phyloP scores from a whole-genome alignment of 1,140 invertebrate genomes.

The Yoshiicerus persimilis region DNA sequence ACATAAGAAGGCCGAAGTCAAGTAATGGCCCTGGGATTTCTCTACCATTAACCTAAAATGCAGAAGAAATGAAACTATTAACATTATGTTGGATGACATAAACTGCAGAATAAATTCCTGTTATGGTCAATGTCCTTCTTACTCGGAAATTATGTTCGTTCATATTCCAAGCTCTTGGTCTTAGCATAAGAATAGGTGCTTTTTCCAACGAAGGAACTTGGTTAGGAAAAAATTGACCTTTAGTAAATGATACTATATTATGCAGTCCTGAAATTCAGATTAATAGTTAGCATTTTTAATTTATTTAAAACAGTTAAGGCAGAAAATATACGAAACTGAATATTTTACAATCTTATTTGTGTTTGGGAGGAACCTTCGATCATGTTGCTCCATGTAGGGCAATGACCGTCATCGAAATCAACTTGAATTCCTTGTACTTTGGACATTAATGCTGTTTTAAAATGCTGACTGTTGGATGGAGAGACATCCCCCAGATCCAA shows the following conservation, averaged over 20 bases:
- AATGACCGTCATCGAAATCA: conserved; percentile 73
- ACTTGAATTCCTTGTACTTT: conserved; percentile 53
- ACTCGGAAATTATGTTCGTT: conserved; percentile 69
- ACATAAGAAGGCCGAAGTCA: conserved; percentile 70
- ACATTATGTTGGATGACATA: no score
- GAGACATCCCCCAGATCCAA: conserved; percentile 65
- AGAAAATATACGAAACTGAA: neutral
- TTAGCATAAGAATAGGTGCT: conserved; percentile 65
- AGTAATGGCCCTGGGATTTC: conserved; percentile 67
- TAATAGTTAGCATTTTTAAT: neutral
- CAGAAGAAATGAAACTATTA: neutral
- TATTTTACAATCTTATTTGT: neutral
- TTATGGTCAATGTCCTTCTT: no score
- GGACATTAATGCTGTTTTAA: conserved; percentile 57
- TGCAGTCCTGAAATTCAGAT: conserved; percentile 58
- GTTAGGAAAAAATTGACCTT: conserved; percentile 47
- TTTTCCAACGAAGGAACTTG: conserved; percentile 57
- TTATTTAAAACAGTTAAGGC: neutral
- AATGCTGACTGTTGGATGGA: conserved; percentile 60
- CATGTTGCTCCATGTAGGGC: conserved; percentile 71
- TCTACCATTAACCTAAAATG: conserved; percentile 62
- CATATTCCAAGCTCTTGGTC: conserved; percentile 75
- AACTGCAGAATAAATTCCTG: no score
- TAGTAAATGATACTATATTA: conserved; percentile 63
- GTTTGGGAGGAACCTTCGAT: conserved; percentile 51